phyloP scores from a whole-genome alignment of 2,797 vertebrate genomes.

The Peromyscus eremicus region DNA sequence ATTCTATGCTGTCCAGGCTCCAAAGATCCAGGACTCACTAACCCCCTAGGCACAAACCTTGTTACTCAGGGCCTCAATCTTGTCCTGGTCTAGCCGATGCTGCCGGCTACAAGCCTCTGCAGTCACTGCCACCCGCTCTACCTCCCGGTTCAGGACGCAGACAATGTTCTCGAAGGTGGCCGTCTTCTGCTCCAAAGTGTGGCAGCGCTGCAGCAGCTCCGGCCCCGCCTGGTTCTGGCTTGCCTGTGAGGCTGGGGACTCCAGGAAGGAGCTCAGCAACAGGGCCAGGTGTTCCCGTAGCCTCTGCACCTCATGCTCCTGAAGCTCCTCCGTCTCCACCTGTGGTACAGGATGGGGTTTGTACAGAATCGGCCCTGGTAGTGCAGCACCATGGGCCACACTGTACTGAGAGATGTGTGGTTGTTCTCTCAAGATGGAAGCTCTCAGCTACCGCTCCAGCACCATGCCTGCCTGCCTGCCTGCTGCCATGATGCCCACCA shows the following conservation, averaged over 20 bases:
- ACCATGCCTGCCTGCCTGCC: not conserved
- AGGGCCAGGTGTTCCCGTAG: conserved; percentile 94
- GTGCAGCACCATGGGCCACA: not conserved
- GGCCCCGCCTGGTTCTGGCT: conserved; percentile 87
- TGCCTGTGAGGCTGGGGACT: conserved; percentile 78
- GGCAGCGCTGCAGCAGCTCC: conserved; percentile 91
- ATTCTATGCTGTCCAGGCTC: not conserved
- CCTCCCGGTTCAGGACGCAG: conserved; percentile 96
- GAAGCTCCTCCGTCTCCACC: conserved; percentile 93
- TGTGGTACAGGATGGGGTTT: conserved; percentile 71
- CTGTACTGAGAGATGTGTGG: fast-evolving
- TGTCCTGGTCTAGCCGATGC: conserved; percentile 95
- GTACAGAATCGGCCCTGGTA: not conserved
- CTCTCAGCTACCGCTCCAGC: not conserved
- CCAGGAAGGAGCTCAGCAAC: conserved; percentile 89
- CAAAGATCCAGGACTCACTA: not conserved
- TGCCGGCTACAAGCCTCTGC: conserved; percentile 94
- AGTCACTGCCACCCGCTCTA: conserved; percentile 93
- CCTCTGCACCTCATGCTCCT: conserved; percentile 93
- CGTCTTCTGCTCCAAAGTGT: conserved; percentile 93
- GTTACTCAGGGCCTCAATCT: conserved; percentile 92
- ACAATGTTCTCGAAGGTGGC: conserved; percentile 96
- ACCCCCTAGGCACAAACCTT: conserved; percentile 87
- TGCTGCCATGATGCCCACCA: not conserved
- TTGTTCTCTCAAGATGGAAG: not conserved